Evolutionary conservation across 2,888 invertebrate genomes (phyloP).

Genomic region (Agonopterix subpropinquella): DNA sequence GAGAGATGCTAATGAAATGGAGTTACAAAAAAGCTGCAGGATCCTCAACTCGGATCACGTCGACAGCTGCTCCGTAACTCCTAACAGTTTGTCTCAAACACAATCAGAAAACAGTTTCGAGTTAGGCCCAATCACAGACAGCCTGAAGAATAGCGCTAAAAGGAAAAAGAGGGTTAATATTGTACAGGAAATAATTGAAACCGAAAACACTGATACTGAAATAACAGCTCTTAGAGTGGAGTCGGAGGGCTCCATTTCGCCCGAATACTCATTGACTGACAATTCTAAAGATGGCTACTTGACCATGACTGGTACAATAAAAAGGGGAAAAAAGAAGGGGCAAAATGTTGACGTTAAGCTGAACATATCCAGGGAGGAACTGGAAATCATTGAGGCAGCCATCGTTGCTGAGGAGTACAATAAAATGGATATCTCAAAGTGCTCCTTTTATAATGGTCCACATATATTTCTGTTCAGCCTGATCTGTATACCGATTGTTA

Average conservation of each 20-base stretch:
- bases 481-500: constrained; percentile 80
- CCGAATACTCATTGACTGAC: constrained; percentile 66
- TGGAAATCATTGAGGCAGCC: constrained; percentile 80
- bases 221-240: constrained; percentile 51
- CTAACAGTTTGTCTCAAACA: constrained; percentile 64
- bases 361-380: constrained; percentile 82
- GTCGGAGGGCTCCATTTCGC: constrained; percentile 69
- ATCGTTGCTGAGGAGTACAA: constrained; percentile 75
- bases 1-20: constrained; percentile 47
- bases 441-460: constrained; percentile 76
- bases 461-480: constrained; percentile 80
- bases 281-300: constrained; percentile 75
- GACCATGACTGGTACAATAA: constrained; percentile 84
- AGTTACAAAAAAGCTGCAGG: constrained; percentile 49
- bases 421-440: constrained; percentile 73
- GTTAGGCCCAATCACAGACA: constrained; percentile 61
- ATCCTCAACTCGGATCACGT: constrained; percentile 45
- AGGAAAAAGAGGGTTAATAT: constrained; percentile 80
- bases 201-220: constrained; percentile 59
- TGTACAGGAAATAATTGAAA: constrained; percentile 65
- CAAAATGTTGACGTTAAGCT: constrained; percentile 83
- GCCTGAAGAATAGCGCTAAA: constrained; percentile 62
- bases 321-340: constrained; percentile 82
- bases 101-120: constrained; percentile 70
- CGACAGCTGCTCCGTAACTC: constrained; percentile 52